phyloP scores from a whole-genome alignment of 1,140 invertebrate genomes.

The Pemphigus obesinymphae region DNA sequence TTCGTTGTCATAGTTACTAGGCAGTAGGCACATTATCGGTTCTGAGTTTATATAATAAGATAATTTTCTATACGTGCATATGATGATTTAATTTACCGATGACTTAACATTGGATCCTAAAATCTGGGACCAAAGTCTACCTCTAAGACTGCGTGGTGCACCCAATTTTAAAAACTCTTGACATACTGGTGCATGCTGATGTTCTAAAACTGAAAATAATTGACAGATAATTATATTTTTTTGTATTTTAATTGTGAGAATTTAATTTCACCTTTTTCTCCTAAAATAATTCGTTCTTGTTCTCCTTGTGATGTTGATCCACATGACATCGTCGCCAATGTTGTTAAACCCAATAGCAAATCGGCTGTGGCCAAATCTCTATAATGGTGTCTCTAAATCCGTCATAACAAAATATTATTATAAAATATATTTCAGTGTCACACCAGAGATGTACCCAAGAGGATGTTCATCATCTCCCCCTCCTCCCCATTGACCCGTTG shows the following conservation, averaged over 20 bases:
- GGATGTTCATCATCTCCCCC: not conserved
- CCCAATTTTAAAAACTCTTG: constrained; percentile 84
- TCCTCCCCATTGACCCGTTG: no score
- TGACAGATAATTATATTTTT: not conserved
- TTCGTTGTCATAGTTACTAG: no score
- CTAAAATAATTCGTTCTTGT: constrained; percentile 9
- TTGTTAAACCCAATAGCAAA: constrained; percentile 2
- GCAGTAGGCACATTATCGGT: no score
- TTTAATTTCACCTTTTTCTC: constrained; percentile 5
- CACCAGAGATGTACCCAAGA: not conserved
- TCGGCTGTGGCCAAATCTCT: constrained; percentile 7
- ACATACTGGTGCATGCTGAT: constrained; percentile 67
- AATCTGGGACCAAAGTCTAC: constrained; percentile 74
- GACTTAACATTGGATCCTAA: constrained; percentile 68
- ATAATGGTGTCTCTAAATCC: constrained; percentile 8
- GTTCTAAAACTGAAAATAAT: constrained; percentile 56
- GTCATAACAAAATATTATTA: not conserved
- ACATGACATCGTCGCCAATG: not conserved
- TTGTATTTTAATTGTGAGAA: not conserved
- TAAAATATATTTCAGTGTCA: not conserved
- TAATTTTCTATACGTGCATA: no score
- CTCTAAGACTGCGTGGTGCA: constrained; percentile 70
- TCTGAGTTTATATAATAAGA: no score
- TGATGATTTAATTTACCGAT: constrained; percentile 59
- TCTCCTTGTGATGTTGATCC: not conserved